Evolutionary conservation across 2,797 vertebrate genomes (phyloP).

Genomic region (Cirrhinus mrigala): DNA sequence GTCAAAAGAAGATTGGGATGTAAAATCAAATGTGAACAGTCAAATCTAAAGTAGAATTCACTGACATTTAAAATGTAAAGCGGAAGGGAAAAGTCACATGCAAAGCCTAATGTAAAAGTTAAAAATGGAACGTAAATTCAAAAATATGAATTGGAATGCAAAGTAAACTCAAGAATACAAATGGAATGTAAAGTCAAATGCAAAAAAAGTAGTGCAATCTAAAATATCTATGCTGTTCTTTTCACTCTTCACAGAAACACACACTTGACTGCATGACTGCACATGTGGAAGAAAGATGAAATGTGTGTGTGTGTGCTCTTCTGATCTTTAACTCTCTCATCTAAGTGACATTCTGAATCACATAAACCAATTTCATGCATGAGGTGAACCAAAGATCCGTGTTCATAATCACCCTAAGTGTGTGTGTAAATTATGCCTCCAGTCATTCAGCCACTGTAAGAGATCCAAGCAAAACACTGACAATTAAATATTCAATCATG

Average conservation of each 20-base stretch:
- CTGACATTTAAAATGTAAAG: no score
- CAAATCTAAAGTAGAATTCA: no score
- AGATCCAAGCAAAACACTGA: constrained; percentile 14
- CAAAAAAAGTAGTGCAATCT: not conserved
- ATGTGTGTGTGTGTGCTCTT: constrained; percentile 33
- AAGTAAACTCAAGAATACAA: no score
- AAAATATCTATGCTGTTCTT: not conserved
- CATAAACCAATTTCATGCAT: constrained; percentile 65
- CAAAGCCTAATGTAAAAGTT: no score
- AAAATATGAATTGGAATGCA: no score
- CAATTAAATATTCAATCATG: constrained; percentile 25
- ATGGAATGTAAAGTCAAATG: no score
- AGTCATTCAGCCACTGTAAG: constrained; percentile 10
- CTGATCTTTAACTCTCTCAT: constrained; percentile 50
- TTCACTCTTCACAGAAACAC: not conserved
- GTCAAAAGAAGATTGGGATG: no score
- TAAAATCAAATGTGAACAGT: no score
- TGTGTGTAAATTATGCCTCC: constrained; percentile 15
- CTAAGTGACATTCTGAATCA: constrained; percentile 56
- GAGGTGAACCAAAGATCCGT: constrained; percentile 48
- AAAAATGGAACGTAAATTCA: no score
- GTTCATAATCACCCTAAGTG: constrained; percentile 50
- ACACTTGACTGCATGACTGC: constrained; percentile 19
- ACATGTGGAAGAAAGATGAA: constrained; percentile 7
- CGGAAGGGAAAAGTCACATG: no score